These are phyloP conservation scores for Maniola jurtina DNA, from an alignment of 1,140 invertebrate genomes.

Conservation along the genomic window DNA sequence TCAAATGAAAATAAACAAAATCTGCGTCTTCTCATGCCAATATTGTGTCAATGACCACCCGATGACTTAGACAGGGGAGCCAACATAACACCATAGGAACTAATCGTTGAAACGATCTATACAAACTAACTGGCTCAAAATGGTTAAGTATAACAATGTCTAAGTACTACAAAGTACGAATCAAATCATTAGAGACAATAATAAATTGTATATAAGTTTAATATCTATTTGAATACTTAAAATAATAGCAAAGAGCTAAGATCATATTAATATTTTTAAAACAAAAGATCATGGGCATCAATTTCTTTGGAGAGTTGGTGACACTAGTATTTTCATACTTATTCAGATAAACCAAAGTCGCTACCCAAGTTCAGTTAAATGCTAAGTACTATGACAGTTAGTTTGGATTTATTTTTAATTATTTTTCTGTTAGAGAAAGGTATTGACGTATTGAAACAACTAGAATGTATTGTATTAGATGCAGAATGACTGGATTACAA, in stretches of 20 bases:
- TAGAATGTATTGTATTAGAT: neutral
- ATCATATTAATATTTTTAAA: conserved; percentile 26
- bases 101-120: no score
- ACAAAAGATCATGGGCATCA: neutral
- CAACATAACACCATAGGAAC: no score
- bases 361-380: neutral
- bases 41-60: no score
- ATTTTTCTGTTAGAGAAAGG: no score
- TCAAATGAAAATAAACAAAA: no score
- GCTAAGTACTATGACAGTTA: neutral
- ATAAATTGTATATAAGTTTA: conserved; percentile 41
- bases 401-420: neutral
- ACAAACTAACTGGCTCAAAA: no score
- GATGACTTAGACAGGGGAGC: no score
- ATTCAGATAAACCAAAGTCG: conserved; percentile 8
- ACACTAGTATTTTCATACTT: conserved; percentile 4
- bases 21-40: no score
- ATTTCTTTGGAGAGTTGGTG: neutral
- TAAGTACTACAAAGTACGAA: conserved; percentile 8
- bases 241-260: conserved; percentile 17
- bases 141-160: no score
- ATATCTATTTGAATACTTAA: conserved; percentile 35
- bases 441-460: neutral
- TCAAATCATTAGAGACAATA: conserved; percentile 58
- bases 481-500: conserved; percentile 25